Base-by-base conservation (phyloP, 2,888 invertebrate genomes). In the Lagria hirta region DNA sequence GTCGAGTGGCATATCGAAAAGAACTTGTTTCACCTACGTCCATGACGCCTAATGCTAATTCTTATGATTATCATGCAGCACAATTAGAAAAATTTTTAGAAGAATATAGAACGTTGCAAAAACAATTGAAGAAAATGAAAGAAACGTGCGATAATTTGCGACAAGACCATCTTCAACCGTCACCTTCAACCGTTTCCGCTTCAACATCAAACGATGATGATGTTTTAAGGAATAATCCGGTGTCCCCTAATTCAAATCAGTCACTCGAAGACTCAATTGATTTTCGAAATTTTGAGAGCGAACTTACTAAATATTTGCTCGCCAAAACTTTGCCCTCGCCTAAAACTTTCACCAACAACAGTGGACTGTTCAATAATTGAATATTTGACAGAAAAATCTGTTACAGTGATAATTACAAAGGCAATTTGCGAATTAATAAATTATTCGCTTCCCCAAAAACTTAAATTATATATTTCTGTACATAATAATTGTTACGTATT, bases 71-170 rank as follows among this genome's bases (percentile, higher is more conserved):
- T 61, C 83, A 87, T 65, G 86, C 88, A 1, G 84, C 86, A 8
- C 87, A 88, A 64, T 71, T 88, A 49, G 88, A 88, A 61, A 78
- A 83, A 40, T 88, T 88, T 66, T 76, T 88, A 26, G 86, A 88
- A 60, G 88, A 88, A 64, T 88, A 88, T 63, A 78, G 86, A 54
- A 82, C 77, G 57, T 75, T 88, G 42, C 84, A 88, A 64, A 83
- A 86, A 63, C 86, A 88, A 66, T 72, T 88, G 50, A 85, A 84
- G 43, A 82, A 83, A 65, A 87, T 88, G 86, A 88, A 86, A 61
- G 84, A 86, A 61, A 84, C 84, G 12, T 81, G 86, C 62, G 86
- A 86, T 55, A 83, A 80, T 51, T 75, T 86, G 58, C 71, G 76
- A 17, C 75, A 75, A 36, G 75, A 61, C 24, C 51, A 49, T 38